Conservation (phyloP, 2,797 vertebrate genomes). For the Spatula clypeata region DNA sequence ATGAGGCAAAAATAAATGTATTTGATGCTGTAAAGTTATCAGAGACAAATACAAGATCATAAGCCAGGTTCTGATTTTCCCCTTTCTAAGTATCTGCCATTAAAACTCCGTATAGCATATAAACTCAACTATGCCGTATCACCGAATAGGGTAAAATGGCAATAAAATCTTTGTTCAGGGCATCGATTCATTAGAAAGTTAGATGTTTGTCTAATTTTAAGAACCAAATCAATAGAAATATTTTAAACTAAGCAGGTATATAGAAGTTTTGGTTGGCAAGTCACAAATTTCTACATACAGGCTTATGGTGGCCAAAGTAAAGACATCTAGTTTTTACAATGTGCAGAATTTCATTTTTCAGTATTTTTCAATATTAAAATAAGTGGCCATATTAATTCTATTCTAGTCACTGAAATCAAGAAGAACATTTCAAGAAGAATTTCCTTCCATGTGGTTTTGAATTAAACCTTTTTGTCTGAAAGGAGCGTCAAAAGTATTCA, state of each 20-base stretch:
- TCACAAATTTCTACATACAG: not conserved
- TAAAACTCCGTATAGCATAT: not conserved
- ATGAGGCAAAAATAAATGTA: not conserved
- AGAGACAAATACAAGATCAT: not conserved
- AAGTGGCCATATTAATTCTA: not conserved
- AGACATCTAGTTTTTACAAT: not conserved
- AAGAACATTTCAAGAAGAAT: not conserved
- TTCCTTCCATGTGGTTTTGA: not conserved
- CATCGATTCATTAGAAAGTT: not conserved
- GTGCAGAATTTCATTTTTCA: not conserved
- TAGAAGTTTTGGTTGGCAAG: not conserved
- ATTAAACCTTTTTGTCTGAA: not conserved
- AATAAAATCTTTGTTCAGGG: not conserved
- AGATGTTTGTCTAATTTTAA: not conserved
- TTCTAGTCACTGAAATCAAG: not conserved
- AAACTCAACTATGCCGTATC: not conserved
- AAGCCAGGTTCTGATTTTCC: not conserved
- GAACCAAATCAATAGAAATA: not conserved
- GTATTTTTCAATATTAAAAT: not conserved
- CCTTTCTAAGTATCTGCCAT: not conserved
- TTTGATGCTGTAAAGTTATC: not conserved
- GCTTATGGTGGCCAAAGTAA: not conserved
- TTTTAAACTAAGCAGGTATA: not conserved
- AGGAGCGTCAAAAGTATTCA: not conserved
- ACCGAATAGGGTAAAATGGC: not conserved